Base-by-base conservation (phyloP, 2,113 vertebrate genomes). In the Onychostoma macrolepis region DNA sequence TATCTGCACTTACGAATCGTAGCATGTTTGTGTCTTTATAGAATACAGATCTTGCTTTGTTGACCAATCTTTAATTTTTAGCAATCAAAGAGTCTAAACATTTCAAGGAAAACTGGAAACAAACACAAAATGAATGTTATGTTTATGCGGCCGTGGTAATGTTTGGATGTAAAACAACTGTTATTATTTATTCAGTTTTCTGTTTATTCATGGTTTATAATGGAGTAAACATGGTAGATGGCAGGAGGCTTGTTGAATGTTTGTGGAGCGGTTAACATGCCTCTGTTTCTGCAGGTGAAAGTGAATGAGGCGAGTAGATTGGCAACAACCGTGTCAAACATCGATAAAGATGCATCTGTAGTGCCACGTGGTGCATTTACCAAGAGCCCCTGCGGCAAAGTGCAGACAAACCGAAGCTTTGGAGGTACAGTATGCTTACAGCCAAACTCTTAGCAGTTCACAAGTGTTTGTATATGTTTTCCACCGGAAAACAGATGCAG, bases 291-390 rank as follows among this genome's bases (percentile, higher is more conserved):
- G 30, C 87, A 97, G 97, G 89, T 81, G 2, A 89, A 92, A 84
- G 90, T 98, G 56, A 99, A 92, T 28, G 98, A 99, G 90, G 98
- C 99, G 89, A 90, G 81, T 1, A 95, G 98, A 15, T 93, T 99
- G 26, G 90, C 96, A 33, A 95, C 95, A 78, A 88, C 95, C 0
- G 91, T 99, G 61, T 95, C 96, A 56, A 92, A 89, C 92, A 99
- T 99, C 50, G 96, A 98, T 85, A 95, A 92, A 89, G 97, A 94
- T 33, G 97, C 93, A 69, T 96, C 97, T 36, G 93, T 99, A 24
- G 85, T 97, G 1, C 97, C 98, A 2, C 95, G 97, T 1, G 96
- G 97, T 0, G 97, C 97, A 10, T 97, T 97, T 89, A 89, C 96
- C 90, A 97, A 95, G 91, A 97, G 84, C 72, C 95, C 96, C 48